Evolutionary conservation across 2,888 invertebrate genomes (phyloP).

Genomic region (Anaspis maculata): DNA sequence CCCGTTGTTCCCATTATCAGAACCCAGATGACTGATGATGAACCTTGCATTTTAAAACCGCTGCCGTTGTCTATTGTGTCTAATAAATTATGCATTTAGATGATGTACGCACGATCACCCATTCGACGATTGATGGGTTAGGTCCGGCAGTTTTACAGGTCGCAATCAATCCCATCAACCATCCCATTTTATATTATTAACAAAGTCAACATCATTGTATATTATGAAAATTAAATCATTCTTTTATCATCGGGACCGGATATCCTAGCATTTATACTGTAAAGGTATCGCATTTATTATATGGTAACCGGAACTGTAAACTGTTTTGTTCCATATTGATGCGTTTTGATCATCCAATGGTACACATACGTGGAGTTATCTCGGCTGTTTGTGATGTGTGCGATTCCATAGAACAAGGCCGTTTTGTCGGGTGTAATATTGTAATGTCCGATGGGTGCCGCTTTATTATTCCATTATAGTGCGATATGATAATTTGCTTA

Average conservation of each 20-base stretch:
- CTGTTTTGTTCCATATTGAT: constrained; percentile 36
- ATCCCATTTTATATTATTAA: constrained; percentile 27
- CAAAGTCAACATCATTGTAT: constrained; percentile 19
- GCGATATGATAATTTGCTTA: constrained; percentile 37
- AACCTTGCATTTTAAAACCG: too few relatives aligned
- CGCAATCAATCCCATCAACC: too few relatives aligned
- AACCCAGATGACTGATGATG: too few relatives aligned
- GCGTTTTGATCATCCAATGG: constrained; percentile 29
- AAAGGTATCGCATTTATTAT: too few relatives aligned
- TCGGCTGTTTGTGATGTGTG: too few relatives aligned
- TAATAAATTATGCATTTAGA: too few relatives aligned
- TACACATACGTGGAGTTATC: too few relatives aligned
- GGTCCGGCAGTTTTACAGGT: too few relatives aligned
- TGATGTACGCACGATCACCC: too few relatives aligned
- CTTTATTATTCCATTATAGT: constrained; percentile 29
- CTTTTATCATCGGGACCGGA: constrained; percentile 32
- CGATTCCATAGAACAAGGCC: constrained; percentile 33
- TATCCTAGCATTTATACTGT: constrained; percentile 34
- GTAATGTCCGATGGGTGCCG: constrained; percentile 30
- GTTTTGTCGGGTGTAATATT: constrained; percentile 34
- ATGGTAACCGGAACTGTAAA: constrained; percentile 35
- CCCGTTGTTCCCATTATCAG: too few relatives aligned
- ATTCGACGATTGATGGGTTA: too few relatives aligned
- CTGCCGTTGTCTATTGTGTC: too few relatives aligned
- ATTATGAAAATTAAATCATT: constrained; percentile 38